Evolutionary conservation across 2,797 vertebrate genomes (phyloP), one percentile per base, ranked within the genome.

Genomic region (Tarsius wallacei): DNA sequence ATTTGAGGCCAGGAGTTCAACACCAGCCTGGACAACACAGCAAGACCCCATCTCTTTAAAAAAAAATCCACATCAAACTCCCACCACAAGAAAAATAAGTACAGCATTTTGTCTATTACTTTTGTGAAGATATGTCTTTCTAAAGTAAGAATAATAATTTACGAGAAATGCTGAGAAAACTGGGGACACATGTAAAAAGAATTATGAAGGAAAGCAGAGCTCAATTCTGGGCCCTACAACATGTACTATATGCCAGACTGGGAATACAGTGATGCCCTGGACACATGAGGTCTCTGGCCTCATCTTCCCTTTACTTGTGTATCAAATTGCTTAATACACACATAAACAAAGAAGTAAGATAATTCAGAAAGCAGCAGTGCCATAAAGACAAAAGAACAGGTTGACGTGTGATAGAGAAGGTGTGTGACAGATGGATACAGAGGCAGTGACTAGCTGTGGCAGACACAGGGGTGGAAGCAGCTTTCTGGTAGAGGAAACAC

Each of bases 61-160:
- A 42, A 42, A 42, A 42, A 42, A 55, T 42, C 68, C 26, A 82
- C 14, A 70, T 33, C 19, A 1, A 55, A 4, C 0, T 82, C 17
- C 28, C 17, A 76, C 28, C 22, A 36, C 19, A 59, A 94, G 36
- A 94, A 49, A 76, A 59, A 42, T 1, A 91, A 59, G 47, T 10
- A 80, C 33, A 74, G 21, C 24, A 83, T 89, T 90, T 31, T 61
- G 53, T 53, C 77, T 74, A 73, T 42, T 68, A n/a, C 4, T 84
- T 92, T 83, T 91, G 51, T 76, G 42, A 9, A 76, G 91, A 85
- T n/a, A 76, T 22, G 16, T 2, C 42, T n/a, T 90, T 49, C 17
- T 80, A n/a, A 87, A 59, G 68, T 74, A 88, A 88, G 13, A 59
- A 51, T 33, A n/a, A 21, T 26, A 64, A 76, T 71, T 89, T 71